Conservation (phyloP, 1,140 invertebrate species). For the Cylas formicarius region DNA sequence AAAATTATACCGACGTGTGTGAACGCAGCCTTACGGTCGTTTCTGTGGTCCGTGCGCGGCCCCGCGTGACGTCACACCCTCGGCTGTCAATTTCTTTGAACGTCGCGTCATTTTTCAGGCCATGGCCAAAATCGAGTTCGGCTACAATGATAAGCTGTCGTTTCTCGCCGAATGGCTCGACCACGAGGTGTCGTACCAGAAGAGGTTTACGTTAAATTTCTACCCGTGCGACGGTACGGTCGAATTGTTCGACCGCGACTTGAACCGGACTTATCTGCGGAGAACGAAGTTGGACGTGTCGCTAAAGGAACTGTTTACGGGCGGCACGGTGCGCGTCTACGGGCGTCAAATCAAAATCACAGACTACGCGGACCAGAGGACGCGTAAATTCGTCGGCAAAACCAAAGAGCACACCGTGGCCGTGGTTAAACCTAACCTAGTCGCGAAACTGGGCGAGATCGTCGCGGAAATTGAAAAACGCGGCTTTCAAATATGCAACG, state of each 20-base stretch:
- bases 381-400: constrained; percentile 45
- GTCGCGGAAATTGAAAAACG: constrained; percentile 47
- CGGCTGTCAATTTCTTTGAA: too few species aligned
- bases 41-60: too few species aligned
- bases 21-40: too few species aligned
- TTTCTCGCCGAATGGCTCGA: constrained; percentile 63
- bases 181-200: constrained; percentile 51
- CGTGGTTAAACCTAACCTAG: constrained; percentile 58
- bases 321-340: constrained; percentile 59
- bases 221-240: constrained; percentile 58
- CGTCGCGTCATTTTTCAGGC: too few species aligned
- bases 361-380: constrained; percentile 57
- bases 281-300: constrained; percentile 54
- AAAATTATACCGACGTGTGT: too few species aligned
- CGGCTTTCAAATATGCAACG: constrained; percentile 47
- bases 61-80: too few species aligned
- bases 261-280: constrained; percentile 56
- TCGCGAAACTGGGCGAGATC: constrained; percentile 57
- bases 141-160: constrained; percentile 35
- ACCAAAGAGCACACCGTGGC: constrained; percentile 53
- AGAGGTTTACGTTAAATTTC: constrained; percentile 61
- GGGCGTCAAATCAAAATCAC: constrained; percentile 58
- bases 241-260: constrained; percentile 64
- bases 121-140: constrained; percentile 27
- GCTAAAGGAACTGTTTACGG: constrained; percentile 40